Conservation (phyloP, 2,113 vertebrate genomes). For the Neogobius melanostomus region DNA sequence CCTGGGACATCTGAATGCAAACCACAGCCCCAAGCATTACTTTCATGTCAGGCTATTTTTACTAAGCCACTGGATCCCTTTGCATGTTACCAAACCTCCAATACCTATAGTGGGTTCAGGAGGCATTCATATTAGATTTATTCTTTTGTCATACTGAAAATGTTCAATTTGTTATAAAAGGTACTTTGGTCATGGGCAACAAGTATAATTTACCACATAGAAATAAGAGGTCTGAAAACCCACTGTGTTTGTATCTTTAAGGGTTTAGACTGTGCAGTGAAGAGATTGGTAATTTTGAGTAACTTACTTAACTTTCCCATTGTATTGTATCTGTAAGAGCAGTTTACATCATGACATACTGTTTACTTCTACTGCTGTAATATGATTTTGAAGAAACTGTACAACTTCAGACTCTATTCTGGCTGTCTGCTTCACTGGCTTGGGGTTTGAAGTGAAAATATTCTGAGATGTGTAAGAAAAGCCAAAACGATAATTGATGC, state of each 20-base stretch:
- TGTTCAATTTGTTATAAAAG: too few species aligned
- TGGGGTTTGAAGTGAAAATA: conserved; percentile 62
- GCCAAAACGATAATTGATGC: conserved; percentile 38
- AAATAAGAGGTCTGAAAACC: too few species aligned
- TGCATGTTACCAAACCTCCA: conserved; percentile 57
- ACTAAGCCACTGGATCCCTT: conserved; percentile 58
- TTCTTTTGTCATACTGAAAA: too few species aligned
- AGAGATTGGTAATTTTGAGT: neutral
- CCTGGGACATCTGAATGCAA: conserved; percentile 70
- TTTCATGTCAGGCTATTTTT: conserved; percentile 69
- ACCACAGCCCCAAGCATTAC: conserved; percentile 62
- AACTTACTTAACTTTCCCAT: neutral
- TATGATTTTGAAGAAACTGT: neutral
- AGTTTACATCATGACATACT: neutral
- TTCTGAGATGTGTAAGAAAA: conserved; percentile 54
- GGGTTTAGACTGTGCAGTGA: neutral
- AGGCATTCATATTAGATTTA: too few species aligned
- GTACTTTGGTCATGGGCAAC: too few species aligned
- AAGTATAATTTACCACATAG: too few species aligned
- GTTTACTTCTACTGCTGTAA: neutral
- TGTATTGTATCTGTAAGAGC: too few species aligned
- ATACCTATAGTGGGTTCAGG: conserved; percentile 7
- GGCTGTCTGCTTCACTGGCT: conserved; percentile 45
- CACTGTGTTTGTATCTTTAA: neutral
- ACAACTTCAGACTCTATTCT: too few species aligned